Evolutionary conservation across 2,113 vertebrate species (phyloP).

Genomic region (Clarias macrocephalus): DNA sequence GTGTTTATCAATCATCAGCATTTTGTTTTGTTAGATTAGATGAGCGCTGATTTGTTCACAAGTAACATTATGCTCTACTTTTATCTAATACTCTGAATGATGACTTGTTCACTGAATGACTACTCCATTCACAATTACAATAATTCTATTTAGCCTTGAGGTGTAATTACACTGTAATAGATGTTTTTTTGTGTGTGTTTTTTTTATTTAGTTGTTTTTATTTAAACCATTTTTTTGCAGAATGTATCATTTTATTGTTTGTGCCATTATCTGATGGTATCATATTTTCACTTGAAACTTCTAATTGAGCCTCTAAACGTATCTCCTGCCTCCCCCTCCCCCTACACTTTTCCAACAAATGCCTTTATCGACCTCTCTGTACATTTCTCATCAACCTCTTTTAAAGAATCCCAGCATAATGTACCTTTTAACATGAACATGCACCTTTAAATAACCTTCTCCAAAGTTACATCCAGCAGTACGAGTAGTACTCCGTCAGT

Average conservation of each 20-base stretch:
- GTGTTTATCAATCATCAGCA: constrained; percentile 36
- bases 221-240: constrained; percentile 40
- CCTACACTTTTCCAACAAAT: constrained; percentile 13
- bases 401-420: background rate
- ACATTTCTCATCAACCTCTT: background rate
- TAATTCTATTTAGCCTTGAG: constrained; percentile 30
- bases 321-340: constrained; percentile 15
- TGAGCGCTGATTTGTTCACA: background rate
- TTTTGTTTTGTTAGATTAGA: constrained; percentile 18
- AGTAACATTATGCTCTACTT: background rate
- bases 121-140: constrained; percentile 24
- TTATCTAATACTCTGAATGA: constrained; percentile 4
- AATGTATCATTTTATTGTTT: constrained; percentile 15
- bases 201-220: constrained; percentile 10
- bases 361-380: constrained; percentile 35
- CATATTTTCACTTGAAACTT: constrained; percentile 22
- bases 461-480: background rate
- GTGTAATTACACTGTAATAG: constrained; percentile 46
- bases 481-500: background rate
- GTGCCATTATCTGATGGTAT: constrained; percentile 32
- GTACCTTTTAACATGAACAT: constrained; percentile 8
- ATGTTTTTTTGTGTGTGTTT: background rate
- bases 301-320: constrained; percentile 9
- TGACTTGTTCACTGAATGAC: background rate
- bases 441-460: constrained; percentile 6